Conservation (phyloP, 2,888 invertebrate species). For the Ectemnius continuus region DNA sequence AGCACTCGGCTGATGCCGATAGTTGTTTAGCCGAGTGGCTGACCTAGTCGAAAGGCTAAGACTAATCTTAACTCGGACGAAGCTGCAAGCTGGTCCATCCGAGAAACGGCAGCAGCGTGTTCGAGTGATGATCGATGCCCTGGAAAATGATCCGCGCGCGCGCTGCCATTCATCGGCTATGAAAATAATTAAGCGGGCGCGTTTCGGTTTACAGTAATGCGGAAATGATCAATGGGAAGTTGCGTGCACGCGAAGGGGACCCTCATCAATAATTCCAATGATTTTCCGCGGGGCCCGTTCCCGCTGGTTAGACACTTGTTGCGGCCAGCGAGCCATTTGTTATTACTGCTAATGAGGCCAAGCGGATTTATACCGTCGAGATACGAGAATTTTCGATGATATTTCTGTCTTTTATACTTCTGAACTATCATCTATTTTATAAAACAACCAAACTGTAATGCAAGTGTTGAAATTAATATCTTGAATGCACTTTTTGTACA, state of each 20-base stretch:
- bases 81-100: too few relatives aligned
- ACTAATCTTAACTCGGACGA: too few relatives aligned
- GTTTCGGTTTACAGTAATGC: constrained; percentile 59
- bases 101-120: constrained; percentile 9
- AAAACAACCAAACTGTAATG: too few relatives aligned
- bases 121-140: constrained; percentile 56
- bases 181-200: constrained; percentile 58
- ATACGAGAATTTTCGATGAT: too few relatives aligned
- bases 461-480: too few relatives aligned
- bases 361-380: not conserved
- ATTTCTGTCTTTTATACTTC: too few relatives aligned
- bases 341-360: constrained; percentile 26
- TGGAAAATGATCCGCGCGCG: constrained; percentile 49
- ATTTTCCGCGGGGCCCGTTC: not conserved
- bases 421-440: too few relatives aligned
- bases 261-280: constrained; percentile 45
- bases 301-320: too few relatives aligned
- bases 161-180: constrained; percentile 48
- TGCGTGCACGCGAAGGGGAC: not conserved
- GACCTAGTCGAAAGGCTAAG: not conserved
- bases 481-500: too few relatives aligned
- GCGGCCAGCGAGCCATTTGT: constrained; percentile 32
- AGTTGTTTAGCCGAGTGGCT: constrained; percentile 38
- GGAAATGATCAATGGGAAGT: constrained; percentile 52
- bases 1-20: constrained; percentile 30